Evolutionary conservation across 1,140 invertebrate species (phyloP), one percentile per base, ranked within the genome.

Genomic region (Hyphantria cunea): DNA sequence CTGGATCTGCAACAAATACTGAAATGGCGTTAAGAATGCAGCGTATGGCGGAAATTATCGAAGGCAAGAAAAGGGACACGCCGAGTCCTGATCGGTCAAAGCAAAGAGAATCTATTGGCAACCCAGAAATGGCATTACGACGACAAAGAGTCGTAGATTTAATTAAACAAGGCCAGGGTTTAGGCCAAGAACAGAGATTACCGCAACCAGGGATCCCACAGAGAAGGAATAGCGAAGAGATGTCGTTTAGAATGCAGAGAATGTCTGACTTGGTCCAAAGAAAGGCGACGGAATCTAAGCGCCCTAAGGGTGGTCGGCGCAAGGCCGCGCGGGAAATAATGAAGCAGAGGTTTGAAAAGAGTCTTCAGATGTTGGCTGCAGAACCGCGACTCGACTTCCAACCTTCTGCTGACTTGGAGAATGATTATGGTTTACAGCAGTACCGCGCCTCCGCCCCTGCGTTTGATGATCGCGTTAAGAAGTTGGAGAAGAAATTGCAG

Each of bases 381-480:
- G 86, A 86, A 60, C 83, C 84, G 0, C 56, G 80, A 0, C 14
- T 76, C 9, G 82, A 78, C 31, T 72, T 80, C 32, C 68, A 72
- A 6, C 72, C 77, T 1, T 77, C 82, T 0, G 76, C 81, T 0
- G 86, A 87, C 17, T 54, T 88, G 42, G 82, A 82, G 64, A 72
- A 88, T 55, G 86, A 89, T 63, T 82, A 81, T 37, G 84, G 80
- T 2, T 91, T 70, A 91, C 93, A 66, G 91, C 93, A 69, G 81
- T 94, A 87, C 90, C 91, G 66, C 82, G 93, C 66, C 80, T 91
- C 70, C 91, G 92, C 69, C 76, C 83, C 82, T 53, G 79, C 70
- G 52, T 91, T 81, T 69, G 79, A 77, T 61, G 86, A 88, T 14
- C 77, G 86, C 6, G 84, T 87, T n/a, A 74, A 75, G 64, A 80